Percentiles rank a stretch among this genome's conserved stretches.
Evolutionary conservation across 2,113 vertebrate species (phyloP).

Genomic region (Eretmochelys imbricata): DNA sequence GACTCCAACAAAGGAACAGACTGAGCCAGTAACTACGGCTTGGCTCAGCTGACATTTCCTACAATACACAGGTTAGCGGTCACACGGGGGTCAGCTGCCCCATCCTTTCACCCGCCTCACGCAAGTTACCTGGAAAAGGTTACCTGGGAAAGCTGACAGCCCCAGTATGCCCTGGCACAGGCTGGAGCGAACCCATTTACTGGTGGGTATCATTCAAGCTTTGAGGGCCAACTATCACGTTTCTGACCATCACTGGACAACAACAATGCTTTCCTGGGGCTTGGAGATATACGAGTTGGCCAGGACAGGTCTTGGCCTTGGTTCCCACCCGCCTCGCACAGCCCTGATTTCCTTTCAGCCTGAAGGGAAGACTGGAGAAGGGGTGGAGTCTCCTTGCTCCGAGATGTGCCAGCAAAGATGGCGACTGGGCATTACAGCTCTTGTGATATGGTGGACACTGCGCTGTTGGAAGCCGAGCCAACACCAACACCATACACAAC

Average conservation of each 20-base stretch:
- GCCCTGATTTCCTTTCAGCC: no score
- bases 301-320: not conserved
- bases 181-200: not conserved
- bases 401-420: not conserved
- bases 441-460: no score
- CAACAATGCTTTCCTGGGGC: not conserved
- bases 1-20: not conserved
- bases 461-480: no score
- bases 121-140: not conserved
- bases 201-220: not conserved
- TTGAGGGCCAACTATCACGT: not conserved
- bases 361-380: no score
- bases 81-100: no score
- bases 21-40: not conserved
- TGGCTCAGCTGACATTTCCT: not conserved
- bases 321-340: not conserved
- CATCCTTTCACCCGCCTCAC: no score
- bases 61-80: not conserved
- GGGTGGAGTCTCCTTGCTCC: not conserved
- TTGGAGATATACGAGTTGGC: not conserved
- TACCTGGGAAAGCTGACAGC: not conserved
- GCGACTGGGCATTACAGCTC: not conserved
- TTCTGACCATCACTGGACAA: not conserved
- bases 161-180: not conserved
- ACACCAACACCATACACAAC: not conserved